phyloP scores from a whole-genome alignment of 2,113 vertebrate species.

The Vireo altiloquus region DNA sequence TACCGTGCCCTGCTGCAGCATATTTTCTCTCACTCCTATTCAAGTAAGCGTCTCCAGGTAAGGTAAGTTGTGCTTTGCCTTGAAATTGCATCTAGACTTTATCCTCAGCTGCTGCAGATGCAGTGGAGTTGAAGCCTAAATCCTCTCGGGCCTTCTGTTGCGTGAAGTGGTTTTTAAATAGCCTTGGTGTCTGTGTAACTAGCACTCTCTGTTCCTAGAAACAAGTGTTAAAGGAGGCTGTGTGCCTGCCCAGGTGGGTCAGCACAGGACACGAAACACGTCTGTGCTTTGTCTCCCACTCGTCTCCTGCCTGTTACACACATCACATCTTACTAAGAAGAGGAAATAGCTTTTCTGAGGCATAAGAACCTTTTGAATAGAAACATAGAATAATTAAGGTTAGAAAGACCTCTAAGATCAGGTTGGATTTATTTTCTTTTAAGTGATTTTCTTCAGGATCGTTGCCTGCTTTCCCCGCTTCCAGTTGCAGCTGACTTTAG shows the following conservation, averaged over 20 bases:
- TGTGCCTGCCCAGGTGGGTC: neutral
- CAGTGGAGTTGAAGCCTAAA: neutral
- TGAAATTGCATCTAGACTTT: neutral
- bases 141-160: neutral
- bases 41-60: neutral
- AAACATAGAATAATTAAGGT: neutral
- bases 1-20: neutral
- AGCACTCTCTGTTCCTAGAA: neutral
- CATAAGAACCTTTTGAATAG: neutral
- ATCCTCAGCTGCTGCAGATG: neutral
- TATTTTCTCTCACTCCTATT: neutral
- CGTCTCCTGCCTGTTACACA: neutral
- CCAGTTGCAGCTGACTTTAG: neutral
- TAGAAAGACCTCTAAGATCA: neutral
- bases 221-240: neutral
- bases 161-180: neutral
- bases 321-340: neutral
- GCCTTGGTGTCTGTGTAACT: neutral
- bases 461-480: neutral
- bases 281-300: rapidly evolving
- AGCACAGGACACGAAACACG: neutral
- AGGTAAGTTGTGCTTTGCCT: neutral
- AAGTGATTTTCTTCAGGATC: neutral
- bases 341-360: neutral
- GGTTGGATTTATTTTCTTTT: neutral